Conservation (phyloP, 2,888 invertebrate species). For the Lithophane ornitopus region DNA sequence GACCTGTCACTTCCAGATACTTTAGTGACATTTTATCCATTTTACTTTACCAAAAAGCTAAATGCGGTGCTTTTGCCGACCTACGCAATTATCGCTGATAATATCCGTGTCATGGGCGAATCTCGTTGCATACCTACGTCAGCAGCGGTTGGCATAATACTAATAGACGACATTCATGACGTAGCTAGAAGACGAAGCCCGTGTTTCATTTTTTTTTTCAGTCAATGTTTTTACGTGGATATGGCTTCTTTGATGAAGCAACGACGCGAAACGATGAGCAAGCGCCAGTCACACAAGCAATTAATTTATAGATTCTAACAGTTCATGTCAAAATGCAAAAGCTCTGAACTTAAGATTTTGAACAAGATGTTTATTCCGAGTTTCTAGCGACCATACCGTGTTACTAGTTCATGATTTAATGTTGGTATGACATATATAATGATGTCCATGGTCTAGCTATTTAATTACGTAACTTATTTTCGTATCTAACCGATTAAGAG, state of each 20-base stretch:
- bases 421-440: background rate
- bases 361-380: background rate
- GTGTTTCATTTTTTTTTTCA: background rate
- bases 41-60: conserved; percentile 3
- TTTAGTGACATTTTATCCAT: conserved; percentile 1
- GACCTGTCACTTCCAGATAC: conserved; percentile 19
- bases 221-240: background rate
- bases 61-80: conserved; percentile 15
- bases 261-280: background rate
- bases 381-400: background rate
- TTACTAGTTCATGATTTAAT: too few species aligned
- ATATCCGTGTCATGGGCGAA: conserved; percentile 20
- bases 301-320: background rate
- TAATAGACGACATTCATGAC: conserved; percentile 27
- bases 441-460: too few species aligned
- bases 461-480: too few species aligned
- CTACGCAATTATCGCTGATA: conserved; percentile 16
- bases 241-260: conserved; percentile 21
- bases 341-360: background rate
- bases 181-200: background rate
- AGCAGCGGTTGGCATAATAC: conserved; percentile 7
- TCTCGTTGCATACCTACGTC: conserved; percentile 26
- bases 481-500: too few species aligned
- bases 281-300: background rate
- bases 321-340: background rate